These are phyloP conservation scores for Siniperca scherzeri DNA, from an alignment of 2,797 vertebrate genomes.

Conservation along the genomic window DNA sequence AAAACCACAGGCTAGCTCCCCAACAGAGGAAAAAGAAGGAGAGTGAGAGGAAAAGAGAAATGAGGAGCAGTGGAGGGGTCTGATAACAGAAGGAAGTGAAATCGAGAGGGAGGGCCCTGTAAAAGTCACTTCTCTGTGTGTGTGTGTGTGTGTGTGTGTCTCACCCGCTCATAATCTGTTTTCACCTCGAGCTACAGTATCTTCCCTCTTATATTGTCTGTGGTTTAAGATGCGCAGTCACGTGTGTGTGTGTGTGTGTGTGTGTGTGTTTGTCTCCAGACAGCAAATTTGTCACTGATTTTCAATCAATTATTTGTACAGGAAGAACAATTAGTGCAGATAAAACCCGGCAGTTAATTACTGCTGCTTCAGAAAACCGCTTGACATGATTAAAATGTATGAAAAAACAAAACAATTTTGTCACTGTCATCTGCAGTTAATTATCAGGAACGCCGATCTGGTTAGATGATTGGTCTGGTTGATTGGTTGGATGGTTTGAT, in stretches of 20 bases:
- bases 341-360: slow-evolving; percentile 55
- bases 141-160: slow-evolving; percentile 21
- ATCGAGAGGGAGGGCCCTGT: slow-evolving; percentile 21
- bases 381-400: slow-evolving; percentile 39
- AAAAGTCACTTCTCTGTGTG: slow-evolving; percentile 26
- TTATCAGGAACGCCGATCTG: slow-evolving; percentile 14
- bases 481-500: neutral
- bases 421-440: slow-evolving; percentile 40
- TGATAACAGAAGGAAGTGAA: slow-evolving; percentile 48
- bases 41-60: slow-evolving; percentile 12
- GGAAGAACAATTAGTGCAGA: slow-evolving; percentile 59
- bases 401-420: slow-evolving; percentile 39
- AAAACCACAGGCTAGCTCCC: slow-evolving; percentile 69
- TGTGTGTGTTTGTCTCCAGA: slow-evolving; percentile 49
- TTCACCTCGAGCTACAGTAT: slow-evolving; percentile 21
- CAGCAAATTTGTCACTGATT: slow-evolving; percentile 55
- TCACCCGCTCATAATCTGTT: slow-evolving; percentile 20
- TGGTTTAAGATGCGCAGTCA: slow-evolving; percentile 35
- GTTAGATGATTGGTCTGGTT: slow-evolving; percentile 12
- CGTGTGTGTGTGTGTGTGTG: slow-evolving; percentile 16
- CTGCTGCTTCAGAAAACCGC: slow-evolving; percentile 32
- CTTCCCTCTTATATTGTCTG: slow-evolving; percentile 20
- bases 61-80: slow-evolving; percentile 2
- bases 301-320: slow-evolving; percentile 65
- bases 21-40: slow-evolving; percentile 21